Evolutionary conservation across 35 echinoderm and acorn worm genomes (phyloP).

Genomic region (Patiria miniata): DNA sequence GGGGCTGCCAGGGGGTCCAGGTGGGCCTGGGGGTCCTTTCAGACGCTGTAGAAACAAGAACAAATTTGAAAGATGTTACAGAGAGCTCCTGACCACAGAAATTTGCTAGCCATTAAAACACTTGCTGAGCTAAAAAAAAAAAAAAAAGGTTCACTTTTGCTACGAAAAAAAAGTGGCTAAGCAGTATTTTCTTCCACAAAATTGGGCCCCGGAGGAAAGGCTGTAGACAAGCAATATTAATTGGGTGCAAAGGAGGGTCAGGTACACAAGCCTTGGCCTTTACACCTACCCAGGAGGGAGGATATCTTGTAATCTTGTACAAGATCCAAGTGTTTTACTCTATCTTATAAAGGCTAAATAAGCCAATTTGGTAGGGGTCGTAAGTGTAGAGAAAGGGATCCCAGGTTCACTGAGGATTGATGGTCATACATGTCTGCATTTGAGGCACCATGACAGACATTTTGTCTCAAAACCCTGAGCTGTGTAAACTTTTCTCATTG

Average conservation of each 20-base stretch:
- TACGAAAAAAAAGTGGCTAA: no score
- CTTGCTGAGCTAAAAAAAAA: no score
- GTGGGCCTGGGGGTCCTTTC: conserved; percentile 35
- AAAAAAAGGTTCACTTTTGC: no score
- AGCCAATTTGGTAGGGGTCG: background rate
- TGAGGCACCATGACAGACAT: no score
- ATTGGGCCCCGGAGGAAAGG: background rate
- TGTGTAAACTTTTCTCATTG: no score
- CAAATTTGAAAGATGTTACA: conserved; percentile 3
- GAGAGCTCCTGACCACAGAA: no score
- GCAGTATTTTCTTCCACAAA: no score
- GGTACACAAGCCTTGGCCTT: background rate
- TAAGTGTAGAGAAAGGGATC: no score
- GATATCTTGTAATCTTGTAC: background rate
- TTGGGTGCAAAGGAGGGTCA: background rate
- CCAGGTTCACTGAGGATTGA: no score
- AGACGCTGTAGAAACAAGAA: conserved; percentile 18
- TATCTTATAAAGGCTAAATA: background rate
- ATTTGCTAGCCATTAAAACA: no score
- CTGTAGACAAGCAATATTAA: background rate
- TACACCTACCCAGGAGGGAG: background rate
- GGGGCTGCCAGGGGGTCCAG: conserved; percentile 25
- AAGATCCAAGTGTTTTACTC: background rate
- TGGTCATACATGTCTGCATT: no score
- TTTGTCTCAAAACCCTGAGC: no score